phyloP scores from a whole-genome alignment of 2,888 invertebrate genomes.

The Pherbina coryleti region DNA sequence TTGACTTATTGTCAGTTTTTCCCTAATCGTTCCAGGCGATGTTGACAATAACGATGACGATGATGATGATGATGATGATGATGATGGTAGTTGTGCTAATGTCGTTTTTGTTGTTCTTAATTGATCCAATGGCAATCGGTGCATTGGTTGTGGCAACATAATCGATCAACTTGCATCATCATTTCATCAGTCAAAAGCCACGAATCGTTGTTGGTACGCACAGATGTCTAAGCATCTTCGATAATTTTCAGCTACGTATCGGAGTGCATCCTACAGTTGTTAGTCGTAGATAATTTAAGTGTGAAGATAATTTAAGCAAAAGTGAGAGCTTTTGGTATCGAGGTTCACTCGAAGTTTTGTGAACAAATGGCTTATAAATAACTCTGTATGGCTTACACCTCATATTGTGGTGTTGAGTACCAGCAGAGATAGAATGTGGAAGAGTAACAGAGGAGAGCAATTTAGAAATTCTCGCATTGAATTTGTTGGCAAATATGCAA shows the following conservation, averaged over 20 bases:
- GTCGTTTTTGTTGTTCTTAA: background rate
- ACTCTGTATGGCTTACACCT: background rate
- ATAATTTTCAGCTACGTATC: no score
- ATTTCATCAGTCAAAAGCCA: slow-evolving; percentile 1
- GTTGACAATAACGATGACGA: background rate
- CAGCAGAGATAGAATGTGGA: background rate
- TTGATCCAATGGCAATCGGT: slow-evolving; percentile 1
- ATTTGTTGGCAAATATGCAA: no score
- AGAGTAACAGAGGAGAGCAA: background rate
- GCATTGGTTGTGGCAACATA: background rate
- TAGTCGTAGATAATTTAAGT: no score
- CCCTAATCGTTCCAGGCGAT: background rate
- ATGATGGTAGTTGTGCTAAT: background rate
- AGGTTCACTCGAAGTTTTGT: no score
- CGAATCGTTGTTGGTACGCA: no score
- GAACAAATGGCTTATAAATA: no score
- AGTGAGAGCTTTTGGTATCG: no score
- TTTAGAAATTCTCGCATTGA: no score
- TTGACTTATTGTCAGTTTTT: background rate
- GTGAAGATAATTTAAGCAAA: no score
- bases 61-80: background rate
- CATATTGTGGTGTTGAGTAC: background rate
- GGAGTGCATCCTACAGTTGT: no score
- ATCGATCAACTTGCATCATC: slow-evolving; percentile 21
- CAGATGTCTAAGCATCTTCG: no score